Evolutionary conservation across 92 coral and sea anemone genomes (phyloP).

Genomic region (Porites divaricata): DNA sequence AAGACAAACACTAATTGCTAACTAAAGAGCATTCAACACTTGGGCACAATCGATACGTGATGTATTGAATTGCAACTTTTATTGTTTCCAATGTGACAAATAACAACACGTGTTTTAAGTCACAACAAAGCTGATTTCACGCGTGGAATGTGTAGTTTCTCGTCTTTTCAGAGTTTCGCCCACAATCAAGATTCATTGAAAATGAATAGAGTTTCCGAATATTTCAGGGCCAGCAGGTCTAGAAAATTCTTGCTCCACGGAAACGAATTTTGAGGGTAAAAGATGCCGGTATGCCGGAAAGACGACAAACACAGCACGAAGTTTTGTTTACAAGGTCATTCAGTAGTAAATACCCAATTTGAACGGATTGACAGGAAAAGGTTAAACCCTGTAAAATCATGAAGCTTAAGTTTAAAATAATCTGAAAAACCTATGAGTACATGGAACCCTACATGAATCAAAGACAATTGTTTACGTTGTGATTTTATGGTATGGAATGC

Average conservation of each 20-base stretch:
- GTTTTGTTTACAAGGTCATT: neutral
- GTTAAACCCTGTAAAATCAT: neutral
- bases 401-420: neutral
- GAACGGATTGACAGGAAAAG: neutral
- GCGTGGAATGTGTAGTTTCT: neutral
- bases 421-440: neutral
- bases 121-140: neutral
- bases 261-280: neutral
- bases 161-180: neutral
- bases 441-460: neutral
- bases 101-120: slow-evolving; percentile 5
- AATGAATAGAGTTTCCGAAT: neutral
- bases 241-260: neutral
- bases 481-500: slow-evolving; percentile 5
- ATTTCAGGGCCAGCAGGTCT: neutral
- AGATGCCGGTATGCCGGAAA: neutral
- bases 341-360: slow-evolving; percentile 9
- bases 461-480: slow-evolving; percentile 14
- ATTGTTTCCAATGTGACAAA: neutral
- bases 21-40: neutral
- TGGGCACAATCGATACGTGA: neutral
- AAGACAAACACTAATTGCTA: neutral
- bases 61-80: neutral
- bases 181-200: neutral
- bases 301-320: slow-evolving; percentile 3